These are phyloP conservation scores for Salvelinus fontinalis DNA, from an alignment of 2,113 vertebrate genomes.

Conservation along the genomic window DNA sequence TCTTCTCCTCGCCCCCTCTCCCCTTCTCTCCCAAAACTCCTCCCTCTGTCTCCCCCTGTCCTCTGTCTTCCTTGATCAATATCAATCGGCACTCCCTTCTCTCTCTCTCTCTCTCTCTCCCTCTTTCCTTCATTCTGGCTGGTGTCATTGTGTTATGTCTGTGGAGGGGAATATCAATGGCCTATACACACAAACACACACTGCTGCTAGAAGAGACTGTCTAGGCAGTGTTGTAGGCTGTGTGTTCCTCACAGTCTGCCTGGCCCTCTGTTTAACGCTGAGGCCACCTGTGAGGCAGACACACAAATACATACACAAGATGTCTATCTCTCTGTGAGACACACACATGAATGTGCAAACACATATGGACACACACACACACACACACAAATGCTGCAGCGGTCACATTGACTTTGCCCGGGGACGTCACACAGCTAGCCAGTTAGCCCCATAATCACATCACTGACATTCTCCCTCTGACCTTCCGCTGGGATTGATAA, in stretches of 20 bases:
- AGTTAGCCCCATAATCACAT: slow-evolving; percentile 51
- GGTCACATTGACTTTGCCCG: slow-evolving; percentile 65
- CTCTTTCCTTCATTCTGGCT: background rate
- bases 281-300: background rate
- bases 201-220: background rate
- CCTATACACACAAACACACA: background rate
- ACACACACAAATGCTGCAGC: slow-evolving; percentile 37
- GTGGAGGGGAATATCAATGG: background rate
- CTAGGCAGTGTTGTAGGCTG: background rate
- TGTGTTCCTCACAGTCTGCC: slow-evolving; percentile 10
- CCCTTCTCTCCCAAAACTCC: too few species aligned
- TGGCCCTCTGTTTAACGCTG: background rate
- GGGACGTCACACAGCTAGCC: slow-evolving; percentile 46
- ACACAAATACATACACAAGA: slow-evolving; percentile 18
- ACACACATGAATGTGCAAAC: background rate
- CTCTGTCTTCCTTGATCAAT: background rate
- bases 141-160: background rate
- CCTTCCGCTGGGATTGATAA: slow-evolving; percentile 55
- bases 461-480: slow-evolving; percentile 62
- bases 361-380: background rate
- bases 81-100: background rate
- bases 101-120: background rate
- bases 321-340: background rate
- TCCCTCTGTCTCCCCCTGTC: background rate
- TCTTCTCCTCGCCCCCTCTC: too few species aligned